Evolutionary conservation across 2,888 invertebrate genomes (phyloP), one percentile per base, ranked within the genome.

Genomic region (Noctua janthina): DNA sequence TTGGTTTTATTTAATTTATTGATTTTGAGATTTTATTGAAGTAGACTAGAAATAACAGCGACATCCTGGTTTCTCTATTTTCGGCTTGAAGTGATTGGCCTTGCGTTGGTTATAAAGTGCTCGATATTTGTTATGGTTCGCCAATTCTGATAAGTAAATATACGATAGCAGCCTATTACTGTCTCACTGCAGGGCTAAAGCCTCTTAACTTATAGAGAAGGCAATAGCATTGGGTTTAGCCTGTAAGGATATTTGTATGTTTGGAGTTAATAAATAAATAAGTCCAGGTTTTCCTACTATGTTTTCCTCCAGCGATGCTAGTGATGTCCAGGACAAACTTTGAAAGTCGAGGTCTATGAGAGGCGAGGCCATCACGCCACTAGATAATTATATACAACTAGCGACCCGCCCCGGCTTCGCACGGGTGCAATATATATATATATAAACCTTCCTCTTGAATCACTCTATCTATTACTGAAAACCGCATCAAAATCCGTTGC

Each of bases 1-100:
- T 70, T 84, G 87, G 78, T 81, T 84, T 81, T 74, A 74, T 86
- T 79, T 76, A 86, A 79, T 85, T 86, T 86, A 82, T 85, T 83
- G 73, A 62, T 86, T 68, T 74, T 67, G 43, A 79, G 56, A 78
- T 85, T 78, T 78, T 80, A 86, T 78, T 83, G 66, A 71, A 59
- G 73, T 70, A 46, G 23, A 76, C 75, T 77, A 64, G 64, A 82
- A 75, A 75, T 68, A 49, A 79, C 79, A 49, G 70, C 66, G 75
- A 59, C 75, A 70, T 77, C 43, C 35, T 70, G 23, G 72, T 83
- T 85, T 86, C 72, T 73, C 66, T 62, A 43, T 56, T 23, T 74
- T 13, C 46, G 43, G 66, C 35, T 70, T 76, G 23, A 76, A 68
- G 59, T 69, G 54, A 67, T 56, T 83, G 68, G 23, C 5, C 11